Percentiles rank a stretch among this genome's conserved stretches.
Evolutionary conservation across 2,888 invertebrate genomes (phyloP).

Genomic region (Plemyria rubiginata): DNA sequence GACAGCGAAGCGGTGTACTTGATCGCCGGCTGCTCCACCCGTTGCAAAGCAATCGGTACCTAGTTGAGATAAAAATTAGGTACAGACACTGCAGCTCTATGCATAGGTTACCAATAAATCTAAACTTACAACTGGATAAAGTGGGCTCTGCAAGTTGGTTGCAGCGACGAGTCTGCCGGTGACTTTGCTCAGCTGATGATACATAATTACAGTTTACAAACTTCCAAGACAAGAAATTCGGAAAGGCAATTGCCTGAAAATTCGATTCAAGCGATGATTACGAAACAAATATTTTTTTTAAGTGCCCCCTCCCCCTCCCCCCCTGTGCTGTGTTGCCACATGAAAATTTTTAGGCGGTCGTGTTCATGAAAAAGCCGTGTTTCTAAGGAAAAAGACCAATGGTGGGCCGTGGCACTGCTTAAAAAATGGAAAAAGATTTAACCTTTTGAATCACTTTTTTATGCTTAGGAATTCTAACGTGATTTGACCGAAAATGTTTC

Average conservation of each 20-base stretch:
- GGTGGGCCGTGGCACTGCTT: no score
- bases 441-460: no score
- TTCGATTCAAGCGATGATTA: slow-evolving; percentile 60
- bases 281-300: slow-evolving; percentile 64
- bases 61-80: slow-evolving; percentile 43
- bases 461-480: no score
- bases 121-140: slow-evolving; percentile 74
- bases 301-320: no score
- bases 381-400: no score
- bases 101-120: slow-evolving; percentile 23
- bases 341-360: no score
- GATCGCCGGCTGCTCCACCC: slow-evolving; percentile 72
- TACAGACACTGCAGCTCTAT: slow-evolving; percentile 26
- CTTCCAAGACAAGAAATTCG: slow-evolving; percentile 37
- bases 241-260: slow-evolving; percentile 50
- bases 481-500: no score
- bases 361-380: no score
- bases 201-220: slow-evolving; percentile 62
- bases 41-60: slow-evolving; percentile 77
- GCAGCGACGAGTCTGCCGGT: slow-evolving; percentile 75
- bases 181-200: slow-evolving; percentile 75
- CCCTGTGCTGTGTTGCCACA: no score
- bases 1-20: slow-evolving; percentile 73
- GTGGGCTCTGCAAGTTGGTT: slow-evolving; percentile 71
- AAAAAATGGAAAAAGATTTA: no score